phyloP scores from a whole-genome alignment of 2,888 invertebrate genomes.

The Heliconius hortense region DNA sequence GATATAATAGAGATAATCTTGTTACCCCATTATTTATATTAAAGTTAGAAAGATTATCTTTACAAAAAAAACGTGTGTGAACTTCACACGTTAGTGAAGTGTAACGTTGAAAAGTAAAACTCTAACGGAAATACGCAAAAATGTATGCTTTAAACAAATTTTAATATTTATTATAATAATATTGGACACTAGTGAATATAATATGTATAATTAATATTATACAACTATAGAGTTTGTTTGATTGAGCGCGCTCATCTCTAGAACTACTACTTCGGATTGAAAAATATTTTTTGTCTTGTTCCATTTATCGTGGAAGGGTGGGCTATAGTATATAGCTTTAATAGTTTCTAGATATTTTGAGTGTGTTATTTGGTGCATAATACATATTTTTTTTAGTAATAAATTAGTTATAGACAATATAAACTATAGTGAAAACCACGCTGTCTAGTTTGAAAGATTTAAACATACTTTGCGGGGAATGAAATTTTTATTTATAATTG shows the following conservation, averaged over 20 bases:
- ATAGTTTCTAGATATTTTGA: no score
- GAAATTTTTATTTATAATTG: no score
- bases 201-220: background rate
- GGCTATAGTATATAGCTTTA: no score
- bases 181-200: background rate
- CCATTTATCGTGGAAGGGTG: no score
- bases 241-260: background rate
- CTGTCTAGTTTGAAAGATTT: no score
- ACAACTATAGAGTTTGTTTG: background rate
- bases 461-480: no score
- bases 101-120: conserved; percentile 16
- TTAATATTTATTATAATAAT: background rate
- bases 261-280: background rate
- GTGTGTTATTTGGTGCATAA: no score
- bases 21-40: conserved; percentile 10
- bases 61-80: conserved; percentile 8
- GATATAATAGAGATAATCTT: background rate
- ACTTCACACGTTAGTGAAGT: conserved; percentile 13
- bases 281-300: background rate
- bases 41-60: background rate
- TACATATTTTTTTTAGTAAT: no score
- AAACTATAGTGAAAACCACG: background rate
- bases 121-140: conserved; percentile 13
- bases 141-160: background rate
- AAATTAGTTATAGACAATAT: background rate